Conservation (phyloP, 2,797 vertebrate genomes). For the Avahi laniger region DNA sequence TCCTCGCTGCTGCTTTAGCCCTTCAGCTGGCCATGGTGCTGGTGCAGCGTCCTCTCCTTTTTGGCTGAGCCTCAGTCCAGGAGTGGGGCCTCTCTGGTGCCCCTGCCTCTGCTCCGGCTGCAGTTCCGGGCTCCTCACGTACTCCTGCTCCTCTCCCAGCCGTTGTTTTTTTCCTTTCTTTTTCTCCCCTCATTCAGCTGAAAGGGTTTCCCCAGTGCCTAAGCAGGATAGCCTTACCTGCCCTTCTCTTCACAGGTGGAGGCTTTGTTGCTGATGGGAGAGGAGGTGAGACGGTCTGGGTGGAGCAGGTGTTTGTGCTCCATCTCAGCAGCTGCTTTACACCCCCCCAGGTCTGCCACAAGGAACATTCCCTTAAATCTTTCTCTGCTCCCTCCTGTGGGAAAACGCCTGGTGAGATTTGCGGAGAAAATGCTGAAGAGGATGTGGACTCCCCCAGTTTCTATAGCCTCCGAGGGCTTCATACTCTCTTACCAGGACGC, state of each 20-base stretch:
- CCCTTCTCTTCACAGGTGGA: not conserved
- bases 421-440: not conserved
- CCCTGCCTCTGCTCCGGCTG: not conserved
- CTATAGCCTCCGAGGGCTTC: not conserved
- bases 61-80: not conserved
- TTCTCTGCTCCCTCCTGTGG: not conserved
- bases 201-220: not conserved
- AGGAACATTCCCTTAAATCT: not conserved
- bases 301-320: not conserved
- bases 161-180: not conserved
- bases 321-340: not conserved
- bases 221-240: not conserved
- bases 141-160: not conserved
- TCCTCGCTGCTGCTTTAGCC: not conserved
- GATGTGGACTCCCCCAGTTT: not conserved
- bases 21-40: not conserved
- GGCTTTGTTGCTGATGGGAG: not conserved
- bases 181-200: not conserved
- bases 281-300: not conserved
- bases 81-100: not conserved
- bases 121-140: not conserved
- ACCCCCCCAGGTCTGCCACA: not conserved
- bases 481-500: not conserved
- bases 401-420: not conserved
- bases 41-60: not conserved